Percentiles rank a stretch among this genome's conserved stretches.
Evolutionary conservation across 2,797 vertebrate species (phyloP).

Genomic region (Phaenicophaeus curvirostris): DNA sequence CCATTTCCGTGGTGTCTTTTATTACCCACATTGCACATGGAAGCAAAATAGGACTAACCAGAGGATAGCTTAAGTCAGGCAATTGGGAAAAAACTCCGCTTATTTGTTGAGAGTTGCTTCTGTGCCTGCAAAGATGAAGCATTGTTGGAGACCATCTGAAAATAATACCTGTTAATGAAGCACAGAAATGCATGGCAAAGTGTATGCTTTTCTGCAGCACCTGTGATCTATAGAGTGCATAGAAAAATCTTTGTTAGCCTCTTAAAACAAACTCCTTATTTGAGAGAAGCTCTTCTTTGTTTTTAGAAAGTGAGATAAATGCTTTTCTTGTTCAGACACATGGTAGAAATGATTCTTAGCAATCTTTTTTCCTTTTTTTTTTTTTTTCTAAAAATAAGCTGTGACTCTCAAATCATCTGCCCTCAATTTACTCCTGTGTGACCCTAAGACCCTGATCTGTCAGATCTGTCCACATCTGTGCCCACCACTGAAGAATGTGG

Average conservation of each 20-base stretch:
- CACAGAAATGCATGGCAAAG: not conserved
- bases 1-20: not conserved
- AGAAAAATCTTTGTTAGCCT: constrained; percentile 43
- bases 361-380: constrained; percentile 1
- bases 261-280: constrained; percentile 26
- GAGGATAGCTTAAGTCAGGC: not conserved
- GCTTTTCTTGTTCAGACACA: constrained; percentile 69
- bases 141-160: not conserved
- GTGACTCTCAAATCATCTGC: constrained; percentile 87
- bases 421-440: constrained; percentile 93
- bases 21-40: not conserved
- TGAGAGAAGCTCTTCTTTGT: constrained; percentile 44
- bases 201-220: not conserved
- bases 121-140: not conserved
- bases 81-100: not conserved
- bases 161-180: constrained; percentile 12
- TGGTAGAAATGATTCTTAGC: constrained; percentile 68
- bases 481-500: constrained; percentile 80
- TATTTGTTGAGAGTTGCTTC: not conserved
- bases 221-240: constrained; percentile 16
- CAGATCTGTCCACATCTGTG: constrained; percentile 82
- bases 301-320: constrained; percentile 60
- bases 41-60: not conserved
- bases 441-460: constrained; percentile 89
- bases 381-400: constrained; percentile 82